These are phyloP conservation scores for Euplagia quadripunctaria DNA, from an alignment of 2,888 invertebrate species.

Conservation along the genomic window DNA sequence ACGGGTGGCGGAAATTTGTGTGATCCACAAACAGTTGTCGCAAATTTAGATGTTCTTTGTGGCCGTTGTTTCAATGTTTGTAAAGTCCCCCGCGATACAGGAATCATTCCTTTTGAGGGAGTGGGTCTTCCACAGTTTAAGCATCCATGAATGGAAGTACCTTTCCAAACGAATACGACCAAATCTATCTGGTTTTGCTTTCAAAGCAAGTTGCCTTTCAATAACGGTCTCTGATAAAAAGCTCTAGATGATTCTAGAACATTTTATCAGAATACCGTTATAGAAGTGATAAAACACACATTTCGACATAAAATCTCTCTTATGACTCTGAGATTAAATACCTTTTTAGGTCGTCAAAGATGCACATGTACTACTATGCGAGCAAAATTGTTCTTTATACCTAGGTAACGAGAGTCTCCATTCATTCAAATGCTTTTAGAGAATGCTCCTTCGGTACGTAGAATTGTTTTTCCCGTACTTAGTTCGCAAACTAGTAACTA, in stretches of 20 bases:
- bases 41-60: no score
- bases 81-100: no score
- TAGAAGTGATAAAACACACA: not conserved
- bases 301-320: not conserved
- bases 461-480: not conserved
- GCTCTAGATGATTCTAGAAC: no score
- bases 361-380: not conserved
- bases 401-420: not conserved
- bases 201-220: not conserved
- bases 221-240: no score
- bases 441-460: not conserved
- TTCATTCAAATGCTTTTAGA: not conserved
- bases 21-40: no score
- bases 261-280: not conserved
- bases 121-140: no score
- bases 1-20: no score
- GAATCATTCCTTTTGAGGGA: no score
- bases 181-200: not conserved
- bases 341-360: not conserved
- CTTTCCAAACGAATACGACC: no score
- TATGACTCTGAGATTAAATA: not conserved
- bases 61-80: no score
- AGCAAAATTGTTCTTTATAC: not conserved
- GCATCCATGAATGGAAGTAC: no score
- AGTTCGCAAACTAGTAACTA: slow-evolving; percentile 16